Conservation (phyloP, 1,140 invertebrate genomes). For the Scaptomyza montana region DNA sequence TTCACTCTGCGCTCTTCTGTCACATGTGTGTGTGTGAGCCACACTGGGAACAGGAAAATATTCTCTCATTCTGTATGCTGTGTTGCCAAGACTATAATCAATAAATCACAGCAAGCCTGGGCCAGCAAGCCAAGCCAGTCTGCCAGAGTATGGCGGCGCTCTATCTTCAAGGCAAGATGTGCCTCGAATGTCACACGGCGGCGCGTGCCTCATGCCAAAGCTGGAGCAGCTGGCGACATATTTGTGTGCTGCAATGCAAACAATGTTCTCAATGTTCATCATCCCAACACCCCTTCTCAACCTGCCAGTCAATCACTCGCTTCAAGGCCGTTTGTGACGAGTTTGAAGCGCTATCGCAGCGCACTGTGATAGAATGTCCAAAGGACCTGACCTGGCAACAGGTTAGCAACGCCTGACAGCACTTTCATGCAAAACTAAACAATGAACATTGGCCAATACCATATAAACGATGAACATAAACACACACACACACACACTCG, state of each 20-base stretch:
- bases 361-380: constrained; percentile 47
- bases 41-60: constrained; percentile 52
- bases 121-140: background rate
- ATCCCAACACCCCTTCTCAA: background rate
- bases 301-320: background rate
- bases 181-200: constrained; percentile 67
- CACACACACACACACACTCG: constrained; percentile 5
- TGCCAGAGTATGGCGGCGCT: constrained; percentile 1
- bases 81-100: constrained; percentile 69
- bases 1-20: background rate
- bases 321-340: constrained; percentile 58
- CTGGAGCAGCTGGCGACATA: constrained; percentile 57
- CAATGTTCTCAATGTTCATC: constrained; percentile 41
- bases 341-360: constrained; percentile 30
- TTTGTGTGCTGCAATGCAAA: constrained; percentile 76
- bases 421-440: constrained; percentile 56
- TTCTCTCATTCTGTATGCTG: constrained; percentile 79
- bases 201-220: constrained; percentile 65
- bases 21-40: constrained; percentile 52
- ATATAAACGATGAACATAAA: constrained; percentile 26
- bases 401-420: constrained; percentile 46
- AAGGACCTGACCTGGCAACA: constrained; percentile 60
- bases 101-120: constrained; percentile 73
- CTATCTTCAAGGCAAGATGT: constrained; percentile 59
- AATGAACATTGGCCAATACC: constrained; percentile 42